These are phyloP conservation scores for Leptinotarsa undecemlineata DNA, from an alignment of 1,140 invertebrate species.

Conservation along the genomic window DNA sequence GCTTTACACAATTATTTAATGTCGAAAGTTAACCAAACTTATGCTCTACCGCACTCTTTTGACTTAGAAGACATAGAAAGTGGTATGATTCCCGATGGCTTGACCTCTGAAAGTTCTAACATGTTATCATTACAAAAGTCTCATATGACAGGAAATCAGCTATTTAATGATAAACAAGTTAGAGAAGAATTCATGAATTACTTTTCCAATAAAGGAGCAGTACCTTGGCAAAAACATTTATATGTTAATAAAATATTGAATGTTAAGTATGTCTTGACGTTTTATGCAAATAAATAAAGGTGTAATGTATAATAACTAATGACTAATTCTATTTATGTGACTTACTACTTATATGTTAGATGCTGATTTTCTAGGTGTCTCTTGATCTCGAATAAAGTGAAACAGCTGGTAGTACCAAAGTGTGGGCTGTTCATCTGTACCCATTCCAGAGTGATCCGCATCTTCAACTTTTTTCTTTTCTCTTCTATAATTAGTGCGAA, in stretches of 20 bases:
- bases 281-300: too few species aligned
- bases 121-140: conserved; percentile 17
- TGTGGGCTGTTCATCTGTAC: too few species aligned
- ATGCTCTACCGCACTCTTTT: conserved; percentile 5
- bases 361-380: too few species aligned
- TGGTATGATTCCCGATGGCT: conserved; percentile 2
- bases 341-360: too few species aligned
- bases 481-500: too few species aligned
- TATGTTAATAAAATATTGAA: not conserved
- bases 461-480: too few species aligned
- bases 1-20: conserved; percentile 28
- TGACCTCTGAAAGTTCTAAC: conserved; percentile 7
- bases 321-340: too few species aligned
- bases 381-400: too few species aligned
- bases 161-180: conserved; percentile 18
- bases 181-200: conserved; percentile 19
- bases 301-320: too few species aligned
- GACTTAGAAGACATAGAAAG: conserved; percentile 10
- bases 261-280: too few species aligned
- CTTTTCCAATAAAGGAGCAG: conserved; percentile 21
- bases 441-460: too few species aligned
- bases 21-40: conserved; percentile 16
- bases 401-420: too few species aligned
- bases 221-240: conserved; percentile 20
- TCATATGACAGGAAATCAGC: conserved; percentile 9